Percentiles rank a stretch among this genome's conserved stretches.
Conservation (phyloP, 2,113 vertebrate species). For the Vidua chalybeata region DNA sequence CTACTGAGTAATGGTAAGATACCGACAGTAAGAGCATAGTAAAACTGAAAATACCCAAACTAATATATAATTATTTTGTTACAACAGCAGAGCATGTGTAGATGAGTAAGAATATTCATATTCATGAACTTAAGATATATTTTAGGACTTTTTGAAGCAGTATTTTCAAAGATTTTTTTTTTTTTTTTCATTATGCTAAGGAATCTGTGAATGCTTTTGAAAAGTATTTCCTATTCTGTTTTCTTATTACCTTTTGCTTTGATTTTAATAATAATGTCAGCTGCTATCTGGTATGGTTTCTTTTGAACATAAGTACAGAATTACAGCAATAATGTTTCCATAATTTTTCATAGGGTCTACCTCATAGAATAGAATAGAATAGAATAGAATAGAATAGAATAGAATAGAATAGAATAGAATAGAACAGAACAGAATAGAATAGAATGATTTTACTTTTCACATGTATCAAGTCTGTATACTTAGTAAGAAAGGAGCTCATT, state of each 20-base stretch:
- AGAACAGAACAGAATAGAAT: neutral
- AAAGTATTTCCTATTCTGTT: neutral
- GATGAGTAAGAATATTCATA: neutral
- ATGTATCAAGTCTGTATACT: neutral
- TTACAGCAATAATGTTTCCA: neutral
- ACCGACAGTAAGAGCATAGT: neutral
- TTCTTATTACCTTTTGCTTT: neutral
- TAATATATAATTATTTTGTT: neutral
- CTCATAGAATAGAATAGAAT: neutral
- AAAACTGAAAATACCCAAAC: neutral
- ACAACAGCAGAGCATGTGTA: neutral
- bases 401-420: no score
- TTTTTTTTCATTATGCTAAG: neutral
- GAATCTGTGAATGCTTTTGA: neutral
- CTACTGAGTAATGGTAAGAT: neutral
- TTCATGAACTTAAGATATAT: neutral
- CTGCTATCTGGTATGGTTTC: neutral
- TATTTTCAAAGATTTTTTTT: neutral
- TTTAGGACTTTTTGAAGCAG: neutral
- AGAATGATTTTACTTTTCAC: neutral
- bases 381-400: no score
- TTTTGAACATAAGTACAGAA: neutral
- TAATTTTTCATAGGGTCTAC: neutral
- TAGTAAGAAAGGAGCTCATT: neutral
- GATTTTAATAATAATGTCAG: neutral